These are phyloP conservation scores for Ophioderma brevispina DNA, from an alignment of 35 echinoderm and acorn worm genomes.

Conservation along the genomic window DNA sequence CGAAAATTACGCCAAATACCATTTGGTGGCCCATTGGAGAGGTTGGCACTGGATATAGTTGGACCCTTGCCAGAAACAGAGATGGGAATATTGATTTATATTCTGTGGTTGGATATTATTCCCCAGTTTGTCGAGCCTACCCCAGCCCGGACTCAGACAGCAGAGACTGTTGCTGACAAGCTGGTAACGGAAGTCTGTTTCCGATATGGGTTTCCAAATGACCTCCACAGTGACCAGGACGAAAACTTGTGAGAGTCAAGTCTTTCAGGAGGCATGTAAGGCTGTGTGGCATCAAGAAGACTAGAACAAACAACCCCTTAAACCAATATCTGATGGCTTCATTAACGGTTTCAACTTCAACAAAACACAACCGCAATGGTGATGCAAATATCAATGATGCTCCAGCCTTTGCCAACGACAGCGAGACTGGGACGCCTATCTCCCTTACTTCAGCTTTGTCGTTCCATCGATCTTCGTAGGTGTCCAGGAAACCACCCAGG, in stretches of 20 bases:
- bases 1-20: constrained; percentile 19
- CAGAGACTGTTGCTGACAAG: constrained; percentile 36
- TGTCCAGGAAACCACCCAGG: not conserved
- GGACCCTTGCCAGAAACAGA: constrained; percentile 47
- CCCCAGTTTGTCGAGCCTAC: constrained; percentile 51
- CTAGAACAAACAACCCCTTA: constrained; percentile 33
- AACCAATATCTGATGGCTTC: no score
- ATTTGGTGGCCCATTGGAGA: constrained; percentile 38
- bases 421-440: not conserved
- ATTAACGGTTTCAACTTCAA: no score
- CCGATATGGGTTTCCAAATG: constrained; percentile 45
- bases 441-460: not conserved
- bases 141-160: constrained; percentile 22
- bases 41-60: constrained; percentile 43
- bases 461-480: not conserved
- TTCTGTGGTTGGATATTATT: constrained; percentile 29
- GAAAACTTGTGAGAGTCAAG: constrained; percentile 51
- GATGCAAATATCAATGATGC: constrained; percentile 24
- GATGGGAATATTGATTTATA: constrained; percentile 40
- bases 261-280: constrained; percentile 10
- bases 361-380: constrained; percentile 35
- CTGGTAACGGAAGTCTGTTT: constrained; percentile 50
- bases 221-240: constrained; percentile 50
- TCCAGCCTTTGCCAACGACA: not conserved
- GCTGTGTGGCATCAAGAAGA: constrained; percentile 20